Evolutionary conservation across 2,888 invertebrate species (phyloP).

Genomic region (Sclerodermus sp.): DNA sequence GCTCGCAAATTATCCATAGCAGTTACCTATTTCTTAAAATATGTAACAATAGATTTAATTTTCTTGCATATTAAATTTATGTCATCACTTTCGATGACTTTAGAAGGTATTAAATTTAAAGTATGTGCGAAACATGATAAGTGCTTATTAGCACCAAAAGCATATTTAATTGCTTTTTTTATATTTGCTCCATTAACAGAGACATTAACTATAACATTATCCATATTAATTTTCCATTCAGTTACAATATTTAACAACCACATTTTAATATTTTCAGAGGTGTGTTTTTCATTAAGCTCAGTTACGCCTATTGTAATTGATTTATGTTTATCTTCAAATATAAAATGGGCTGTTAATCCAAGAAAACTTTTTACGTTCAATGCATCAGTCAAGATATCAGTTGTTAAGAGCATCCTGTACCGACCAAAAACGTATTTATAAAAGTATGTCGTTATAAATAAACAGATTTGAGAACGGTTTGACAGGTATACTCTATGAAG

Average conservation of each 20-base stretch:
- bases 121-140: conserved; percentile 28
- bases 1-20: conserved; percentile 21
- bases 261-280: conserved; percentile 18
- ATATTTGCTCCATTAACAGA: conserved; percentile 30
- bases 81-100: conserved; percentile 13
- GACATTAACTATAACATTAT: conserved; percentile 20
- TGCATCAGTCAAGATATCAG: not conserved
- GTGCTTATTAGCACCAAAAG: conserved; percentile 22
- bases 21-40: conserved; percentile 22
- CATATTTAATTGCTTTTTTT: conserved; percentile 18
- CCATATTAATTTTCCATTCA: conserved; percentile 23
- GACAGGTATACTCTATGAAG: too few species aligned
- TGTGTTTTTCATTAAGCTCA: conserved; percentile 21
- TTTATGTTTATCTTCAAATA: conserved; percentile 1
- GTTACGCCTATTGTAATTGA: conserved; percentile 19
- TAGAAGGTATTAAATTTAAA: conserved; percentile 23
- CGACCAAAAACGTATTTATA: too few species aligned
- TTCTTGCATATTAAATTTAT: conserved; percentile 15
- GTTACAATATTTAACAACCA: conserved; percentile 13
- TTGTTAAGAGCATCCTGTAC: too few species aligned
- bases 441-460: too few species aligned
- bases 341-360: not conserved
- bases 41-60: conserved; percentile 28
- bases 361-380: not conserved
- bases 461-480: too few species aligned